Evolutionary conservation across 2,797 vertebrate species (phyloP).

Genomic region (Macropus fuliginosus): DNA sequence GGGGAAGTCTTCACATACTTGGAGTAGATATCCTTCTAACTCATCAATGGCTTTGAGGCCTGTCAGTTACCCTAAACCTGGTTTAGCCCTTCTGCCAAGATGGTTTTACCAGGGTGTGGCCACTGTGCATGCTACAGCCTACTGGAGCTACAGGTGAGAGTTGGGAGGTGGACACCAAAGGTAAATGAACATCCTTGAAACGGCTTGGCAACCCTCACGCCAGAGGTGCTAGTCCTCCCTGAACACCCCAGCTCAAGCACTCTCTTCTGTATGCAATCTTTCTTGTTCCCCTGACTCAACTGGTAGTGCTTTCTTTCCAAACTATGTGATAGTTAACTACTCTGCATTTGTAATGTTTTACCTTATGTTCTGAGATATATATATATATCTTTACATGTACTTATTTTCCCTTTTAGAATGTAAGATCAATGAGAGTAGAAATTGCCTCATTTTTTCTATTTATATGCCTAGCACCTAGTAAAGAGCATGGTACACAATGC

Average conservation of each 20-base stretch:
- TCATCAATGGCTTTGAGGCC: background rate
- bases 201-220: background rate
- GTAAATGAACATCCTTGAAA: background rate
- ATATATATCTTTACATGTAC: background rate
- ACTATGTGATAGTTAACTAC: background rate
- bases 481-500: background rate
- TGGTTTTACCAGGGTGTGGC: background rate
- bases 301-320: background rate
- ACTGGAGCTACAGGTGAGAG: background rate
- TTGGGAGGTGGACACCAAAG: background rate
- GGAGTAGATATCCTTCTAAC: background rate
- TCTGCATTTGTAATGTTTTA: background rate
- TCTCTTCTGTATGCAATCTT: background rate
- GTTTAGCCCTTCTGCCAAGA: background rate
- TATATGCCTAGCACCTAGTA: background rate
- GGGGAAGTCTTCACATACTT: background rate
- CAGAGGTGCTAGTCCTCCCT: background rate
- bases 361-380: background rate
- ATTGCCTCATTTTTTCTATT: background rate
- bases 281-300: background rate
- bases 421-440: background rate
- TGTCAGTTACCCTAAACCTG: background rate
- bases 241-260: background rate
- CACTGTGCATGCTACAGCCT: background rate
- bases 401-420: background rate